Base-by-base conservation (phyloP, 2,113 vertebrate species). In the Heliornis fulica region DNA sequence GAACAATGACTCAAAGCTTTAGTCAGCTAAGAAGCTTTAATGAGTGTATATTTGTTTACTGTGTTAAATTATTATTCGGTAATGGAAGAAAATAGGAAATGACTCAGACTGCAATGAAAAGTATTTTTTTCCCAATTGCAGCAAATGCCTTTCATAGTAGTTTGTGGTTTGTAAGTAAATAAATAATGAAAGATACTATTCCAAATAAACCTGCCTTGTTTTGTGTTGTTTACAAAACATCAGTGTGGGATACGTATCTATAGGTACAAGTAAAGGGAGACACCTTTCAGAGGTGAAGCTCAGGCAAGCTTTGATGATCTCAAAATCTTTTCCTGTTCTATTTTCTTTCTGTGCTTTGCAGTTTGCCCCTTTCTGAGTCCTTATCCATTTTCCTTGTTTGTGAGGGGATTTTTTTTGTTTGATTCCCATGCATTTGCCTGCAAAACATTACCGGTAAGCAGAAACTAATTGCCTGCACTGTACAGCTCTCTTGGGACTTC, bases 51-150 rank as follows among this genome's bases (percentile, higher is more conserved):
- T 96, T 94, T 97, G 84, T 84, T 94, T 91, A 54, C 66, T 69
- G 32, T 59, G 53, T 40, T 94, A 96, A 95, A 61, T 89, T 94
- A 90, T 61, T 93, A 90, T 94, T 93, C 0, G 2, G 72, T 96
- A 88, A 93, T 85, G 91, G 78, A 93, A 92, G 53, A 70, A 96
- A 96, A 94, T 91, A 96, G 87, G 94, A 94, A 89, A 66, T 92
- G 10, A 93, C 65, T 94, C 85, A 94, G 72, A 94, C 83, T 94
- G 41, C 90, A 83, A 76, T 79, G 81, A 85, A 86, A 60, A 66
- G 38, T 43, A 3, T 20, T 61, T 70, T 59, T 88, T 93, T 86
- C 43, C 61, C 64, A 43, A 13, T 51, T 25, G 4, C 70, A 57
- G 45, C 51, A 84, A 87, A 92, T 93, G 68, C 26, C n/a, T 83